These are phyloP conservation scores for Drosophila nr. perissopoda DNA, from an alignment of 2,888 invertebrate genomes.

Conservation along the genomic window DNA sequence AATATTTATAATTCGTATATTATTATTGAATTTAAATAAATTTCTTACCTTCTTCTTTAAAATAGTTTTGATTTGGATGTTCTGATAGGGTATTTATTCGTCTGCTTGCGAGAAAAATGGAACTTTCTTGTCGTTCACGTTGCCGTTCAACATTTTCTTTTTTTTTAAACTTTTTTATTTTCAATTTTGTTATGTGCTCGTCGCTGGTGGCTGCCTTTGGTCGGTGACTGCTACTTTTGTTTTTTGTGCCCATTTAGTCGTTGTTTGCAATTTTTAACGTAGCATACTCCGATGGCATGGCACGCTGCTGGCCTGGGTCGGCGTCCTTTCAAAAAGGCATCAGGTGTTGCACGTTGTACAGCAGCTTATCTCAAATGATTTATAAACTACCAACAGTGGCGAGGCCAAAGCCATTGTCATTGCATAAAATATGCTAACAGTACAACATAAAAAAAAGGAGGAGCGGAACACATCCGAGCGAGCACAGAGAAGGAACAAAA, in stretches of 20 bases:
- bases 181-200: constrained; percentile 64
- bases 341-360: constrained; percentile 83
- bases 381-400: constrained; percentile 84
- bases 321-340: constrained; percentile 78
- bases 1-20: neutral
- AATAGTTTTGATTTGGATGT: neutral
- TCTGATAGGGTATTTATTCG: constrained; percentile 15
- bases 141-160: constrained; percentile 32
- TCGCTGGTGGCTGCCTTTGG: constrained; percentile 39
- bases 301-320: constrained; percentile 45
- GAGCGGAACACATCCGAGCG: constrained; percentile 16
- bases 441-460: constrained; percentile 51
- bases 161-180: constrained; percentile 47
- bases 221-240: constrained; percentile 48
- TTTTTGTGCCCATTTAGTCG: constrained; percentile 74
- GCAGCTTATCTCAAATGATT: constrained; percentile 84
- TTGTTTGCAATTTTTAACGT: constrained; percentile 75
- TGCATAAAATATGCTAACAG: constrained; percentile 83
- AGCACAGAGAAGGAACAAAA: constrained; percentile 28
- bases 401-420: constrained; percentile 83
- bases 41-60: too few relatives aligned
- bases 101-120: neutral
- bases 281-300: constrained; percentile 52
- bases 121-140: constrained; percentile 27
- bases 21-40: neutral